Conservation (phyloP, 2,888 invertebrate species). For the Euzetes globulus region DNA sequence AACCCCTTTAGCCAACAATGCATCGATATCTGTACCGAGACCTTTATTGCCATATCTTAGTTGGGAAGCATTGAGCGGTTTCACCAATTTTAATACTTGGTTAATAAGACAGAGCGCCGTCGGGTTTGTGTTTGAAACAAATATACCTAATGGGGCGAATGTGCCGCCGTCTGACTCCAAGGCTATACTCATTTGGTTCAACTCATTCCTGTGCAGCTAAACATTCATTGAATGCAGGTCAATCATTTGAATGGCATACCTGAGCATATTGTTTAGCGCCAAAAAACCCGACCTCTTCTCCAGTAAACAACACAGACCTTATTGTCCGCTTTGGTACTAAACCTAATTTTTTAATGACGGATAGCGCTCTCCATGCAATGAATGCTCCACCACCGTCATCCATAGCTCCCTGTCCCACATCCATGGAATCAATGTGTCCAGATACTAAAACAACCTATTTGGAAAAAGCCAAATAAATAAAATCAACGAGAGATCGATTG, state of each 20-base stretch:
- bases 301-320: constrained; percentile 69
- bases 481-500: too few relatives aligned
- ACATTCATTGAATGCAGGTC: background rate
- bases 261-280: constrained; percentile 61
- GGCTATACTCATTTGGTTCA: constrained; percentile 61
- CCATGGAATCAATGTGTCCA: constrained; percentile 80
- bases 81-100: constrained; percentile 60
- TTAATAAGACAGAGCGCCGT: constrained; percentile 51
- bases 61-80: constrained; percentile 59
- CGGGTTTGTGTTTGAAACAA: constrained; percentile 57
- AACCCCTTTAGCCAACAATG: constrained; percentile 55
- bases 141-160: constrained; percentile 65
- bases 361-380: constrained; percentile 66
- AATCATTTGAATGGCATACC: background rate
- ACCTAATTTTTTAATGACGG: constrained; percentile 58
- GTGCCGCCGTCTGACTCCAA: constrained; percentile 79
- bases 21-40: constrained; percentile 45
- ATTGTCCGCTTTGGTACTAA: constrained; percentile 64
- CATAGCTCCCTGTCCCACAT: constrained; percentile 78
- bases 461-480: too few relatives aligned
- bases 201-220: constrained; percentile 54
- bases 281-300: constrained; percentile 64
- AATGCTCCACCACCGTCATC: constrained; percentile 72
- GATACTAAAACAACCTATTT: constrained; percentile 66
- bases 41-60: constrained; percentile 42